Evolutionary conservation across 2,113 vertebrate species (phyloP).

Genomic region (Gobiocypris rarus): DNA sequence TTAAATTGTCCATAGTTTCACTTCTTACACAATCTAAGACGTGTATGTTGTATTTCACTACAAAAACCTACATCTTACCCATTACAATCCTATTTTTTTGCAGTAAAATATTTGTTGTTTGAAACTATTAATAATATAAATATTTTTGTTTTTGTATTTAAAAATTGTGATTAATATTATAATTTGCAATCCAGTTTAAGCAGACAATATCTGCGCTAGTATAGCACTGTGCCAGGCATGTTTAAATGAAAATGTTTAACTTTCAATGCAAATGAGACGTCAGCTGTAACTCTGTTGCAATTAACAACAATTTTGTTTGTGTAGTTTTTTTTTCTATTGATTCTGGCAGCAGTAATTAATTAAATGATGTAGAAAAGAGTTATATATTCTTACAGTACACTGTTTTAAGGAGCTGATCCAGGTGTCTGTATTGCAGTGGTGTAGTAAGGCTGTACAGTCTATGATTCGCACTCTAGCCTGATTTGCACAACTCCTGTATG

Average conservation of each 20-base stretch:
- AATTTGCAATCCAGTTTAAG: background rate
- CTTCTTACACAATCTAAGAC: background rate
- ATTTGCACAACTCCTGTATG: slow-evolving; percentile 6
- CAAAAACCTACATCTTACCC: background rate
- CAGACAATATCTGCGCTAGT: background rate
- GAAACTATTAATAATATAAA: background rate
- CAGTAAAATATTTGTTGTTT: background rate
- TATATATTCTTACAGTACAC: background rate
- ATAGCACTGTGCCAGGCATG: background rate
- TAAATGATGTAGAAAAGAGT: background rate
- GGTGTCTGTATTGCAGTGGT: too few relatives aligned
- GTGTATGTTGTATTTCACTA: background rate
- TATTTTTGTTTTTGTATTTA: background rate
- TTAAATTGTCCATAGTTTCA: background rate
- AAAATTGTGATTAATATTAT: background rate
- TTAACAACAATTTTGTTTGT: background rate
- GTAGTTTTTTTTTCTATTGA: background rate
- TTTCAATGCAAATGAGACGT: background rate
- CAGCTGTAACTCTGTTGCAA: background rate
- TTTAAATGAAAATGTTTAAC: background rate
- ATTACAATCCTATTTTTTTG: background rate
- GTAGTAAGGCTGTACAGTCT: background rate
- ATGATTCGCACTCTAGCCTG: background rate
- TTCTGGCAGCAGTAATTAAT: background rate
- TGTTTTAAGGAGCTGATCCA: background rate